phyloP scores from a whole-genome alignment of 2,113 vertebrate genomes.

The Phaethornis superciliosus region DNA sequence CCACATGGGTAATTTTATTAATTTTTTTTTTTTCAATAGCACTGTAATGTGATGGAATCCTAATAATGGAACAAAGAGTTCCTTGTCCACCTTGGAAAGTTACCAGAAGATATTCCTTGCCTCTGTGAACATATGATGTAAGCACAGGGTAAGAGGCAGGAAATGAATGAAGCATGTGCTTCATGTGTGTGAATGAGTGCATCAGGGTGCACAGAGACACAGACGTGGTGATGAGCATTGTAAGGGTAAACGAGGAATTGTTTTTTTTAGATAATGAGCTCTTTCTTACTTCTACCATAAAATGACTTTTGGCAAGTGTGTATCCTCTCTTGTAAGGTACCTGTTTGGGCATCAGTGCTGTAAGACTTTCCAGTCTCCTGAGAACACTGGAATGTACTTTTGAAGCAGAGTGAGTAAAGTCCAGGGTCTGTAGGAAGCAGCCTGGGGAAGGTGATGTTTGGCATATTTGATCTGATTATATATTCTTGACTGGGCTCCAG shows the following conservation, averaged over 20 bases:
- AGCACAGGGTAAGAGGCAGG: not conserved
- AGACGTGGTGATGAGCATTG: fast-evolving
- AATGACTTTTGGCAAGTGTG: not conserved
- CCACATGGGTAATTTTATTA: conserved; percentile 32
- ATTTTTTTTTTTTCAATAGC: conserved; percentile 5
- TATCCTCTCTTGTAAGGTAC: not conserved
- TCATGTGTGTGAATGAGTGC: not conserved
- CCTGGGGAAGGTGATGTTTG: not conserved
- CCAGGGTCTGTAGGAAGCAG: not conserved
- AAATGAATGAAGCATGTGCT: fast-evolving
- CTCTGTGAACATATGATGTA: not conserved
- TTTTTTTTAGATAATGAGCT: not conserved
- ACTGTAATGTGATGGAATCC: not conserved
- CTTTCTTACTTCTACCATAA: not conserved
- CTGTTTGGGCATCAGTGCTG: not conserved
- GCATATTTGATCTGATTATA: fast-evolving
- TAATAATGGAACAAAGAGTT: conserved; percentile 14
- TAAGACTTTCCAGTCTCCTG: not conserved
- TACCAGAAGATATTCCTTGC: not conserved
- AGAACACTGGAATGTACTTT: not conserved
- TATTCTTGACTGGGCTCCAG: not conserved
- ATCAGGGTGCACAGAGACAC: not conserved
- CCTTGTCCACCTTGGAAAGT: not conserved
- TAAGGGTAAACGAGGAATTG: not conserved
- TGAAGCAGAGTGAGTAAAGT: not conserved